These are phyloP conservation scores for Suillia variegata DNA, from an alignment of 2,888 invertebrate genomes.

Conservation along the genomic window DNA sequence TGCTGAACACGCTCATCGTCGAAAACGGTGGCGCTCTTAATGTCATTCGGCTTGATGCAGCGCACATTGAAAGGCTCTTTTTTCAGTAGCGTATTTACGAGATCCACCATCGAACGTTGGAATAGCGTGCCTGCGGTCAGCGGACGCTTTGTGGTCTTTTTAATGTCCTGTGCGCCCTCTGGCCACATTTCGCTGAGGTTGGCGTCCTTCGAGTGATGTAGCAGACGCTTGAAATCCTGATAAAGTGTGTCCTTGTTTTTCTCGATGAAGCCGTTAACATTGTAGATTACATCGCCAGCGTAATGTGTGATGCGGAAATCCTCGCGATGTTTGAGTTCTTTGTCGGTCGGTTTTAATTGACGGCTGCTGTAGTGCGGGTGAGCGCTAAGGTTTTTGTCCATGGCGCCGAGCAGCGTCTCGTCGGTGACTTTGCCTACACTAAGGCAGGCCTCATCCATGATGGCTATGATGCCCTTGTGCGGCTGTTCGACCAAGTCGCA, in stretches of 20 bases:
- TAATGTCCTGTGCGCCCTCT: constrained; percentile 89
- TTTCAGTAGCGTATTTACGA: constrained; percentile 84
- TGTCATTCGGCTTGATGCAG: constrained; percentile 96
- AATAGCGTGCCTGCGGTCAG: constrained; percentile 93
- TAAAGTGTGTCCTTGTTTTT: constrained; percentile 97
- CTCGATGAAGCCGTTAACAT: constrained; percentile 89
- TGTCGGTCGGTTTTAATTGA: constrained; percentile 81
- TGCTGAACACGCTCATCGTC: constrained; percentile 74
- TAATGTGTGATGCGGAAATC: constrained; percentile 91
- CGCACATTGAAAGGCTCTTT: constrained; percentile 98
- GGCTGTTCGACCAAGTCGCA: constrained; percentile 94
- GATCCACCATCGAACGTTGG: constrained; percentile 90
- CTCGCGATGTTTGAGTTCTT: constrained; percentile 76
- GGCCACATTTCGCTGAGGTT: constrained; percentile 93
- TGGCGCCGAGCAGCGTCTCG: constrained; percentile 85
- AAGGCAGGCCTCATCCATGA: constrained; percentile 96
- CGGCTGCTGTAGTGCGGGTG: constrained; percentile 92
- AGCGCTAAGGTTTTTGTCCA: constrained; percentile 84
- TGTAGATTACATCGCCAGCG: constrained; percentile 95
- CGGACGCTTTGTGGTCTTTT: constrained; percentile 92
- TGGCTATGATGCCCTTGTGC: constrained; percentile 88
- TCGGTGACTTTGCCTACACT: constrained; percentile 91
- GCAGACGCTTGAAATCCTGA: constrained; percentile 93
- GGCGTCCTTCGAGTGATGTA: constrained; percentile 80
- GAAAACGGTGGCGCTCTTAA: constrained; percentile 85